These are phyloP conservation scores for Mustela nigripes DNA, from an alignment of 2,113 vertebrate genomes.

Conservation along the genomic window DNA sequence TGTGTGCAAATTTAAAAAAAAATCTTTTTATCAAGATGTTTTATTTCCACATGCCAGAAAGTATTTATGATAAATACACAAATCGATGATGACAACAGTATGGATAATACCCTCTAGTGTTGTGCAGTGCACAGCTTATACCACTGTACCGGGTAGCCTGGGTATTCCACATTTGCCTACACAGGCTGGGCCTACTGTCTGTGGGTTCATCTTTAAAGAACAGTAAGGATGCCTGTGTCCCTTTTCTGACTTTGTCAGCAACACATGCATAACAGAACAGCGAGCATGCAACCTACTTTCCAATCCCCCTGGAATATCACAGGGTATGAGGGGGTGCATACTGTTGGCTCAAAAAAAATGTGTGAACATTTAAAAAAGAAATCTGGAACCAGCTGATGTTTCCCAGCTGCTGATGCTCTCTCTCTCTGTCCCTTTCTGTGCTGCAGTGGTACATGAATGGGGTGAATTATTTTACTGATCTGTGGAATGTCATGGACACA, in stretches of 20 bases:
- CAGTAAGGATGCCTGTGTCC: background rate
- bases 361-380: background rate
- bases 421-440: slow-evolving; percentile 75
- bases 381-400: fast-evolving
- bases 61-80: background rate
- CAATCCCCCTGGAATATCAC: fast-evolving
- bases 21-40: background rate
- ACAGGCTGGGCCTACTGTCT: background rate
- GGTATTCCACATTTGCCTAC: background rate
- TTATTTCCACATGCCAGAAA: background rate
- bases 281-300: background rate
- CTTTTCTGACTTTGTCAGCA: background rate
- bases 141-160: fast-evolving
- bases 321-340: background rate
- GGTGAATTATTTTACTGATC: slow-evolving; percentile 93
- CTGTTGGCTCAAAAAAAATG: background rate
- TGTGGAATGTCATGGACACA: slow-evolving; percentile 97
- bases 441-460: slow-evolving; percentile 92
- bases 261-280: too few species aligned
- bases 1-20: background rate
- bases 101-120: too few species aligned
- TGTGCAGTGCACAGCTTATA: background rate
- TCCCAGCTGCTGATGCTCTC: background rate
- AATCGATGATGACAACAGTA: fast-evolving
- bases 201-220: background rate